phyloP scores from a whole-genome alignment of 2,797 vertebrate genomes.

The Uromys caudimaculatus region DNA sequence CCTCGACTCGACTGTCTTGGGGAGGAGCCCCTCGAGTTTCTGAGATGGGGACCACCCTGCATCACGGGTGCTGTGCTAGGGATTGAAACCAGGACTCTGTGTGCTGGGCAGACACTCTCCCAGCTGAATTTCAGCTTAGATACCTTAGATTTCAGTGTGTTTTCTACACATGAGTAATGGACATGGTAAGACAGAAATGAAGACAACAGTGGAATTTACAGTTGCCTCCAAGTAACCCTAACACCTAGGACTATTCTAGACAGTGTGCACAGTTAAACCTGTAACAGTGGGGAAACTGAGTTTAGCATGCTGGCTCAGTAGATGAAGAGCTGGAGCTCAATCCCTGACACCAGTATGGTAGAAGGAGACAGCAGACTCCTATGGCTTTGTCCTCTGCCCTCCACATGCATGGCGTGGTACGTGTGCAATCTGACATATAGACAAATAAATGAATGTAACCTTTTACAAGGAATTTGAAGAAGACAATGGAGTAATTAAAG shows the following conservation, averaged over 20 bases:
- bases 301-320: not conserved
- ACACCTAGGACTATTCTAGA: not conserved
- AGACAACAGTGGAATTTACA: not conserved
- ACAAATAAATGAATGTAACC: not conserved
- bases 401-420: not conserved
- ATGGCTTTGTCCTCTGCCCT: not conserved
- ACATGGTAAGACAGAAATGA: not conserved
- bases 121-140: not conserved
- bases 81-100: not conserved
- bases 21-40: not conserved
- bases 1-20: not conserved
- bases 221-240: not conserved
- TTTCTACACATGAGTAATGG: not conserved
- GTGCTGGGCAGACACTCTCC: not conserved
- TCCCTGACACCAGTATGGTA: not conserved
- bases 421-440: not conserved
- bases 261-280: not conserved
- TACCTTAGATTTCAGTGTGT: not conserved
- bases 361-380: too few species aligned
- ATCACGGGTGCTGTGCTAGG: too few species aligned
- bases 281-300: not conserved
- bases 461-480: not conserved
- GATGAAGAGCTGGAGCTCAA: not conserved
- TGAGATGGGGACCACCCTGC: too few species aligned
- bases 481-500: not conserved